These are phyloP conservation scores for Proteles cristata DNA, from an alignment of 2,113 vertebrate genomes.

Conservation along the genomic window DNA sequence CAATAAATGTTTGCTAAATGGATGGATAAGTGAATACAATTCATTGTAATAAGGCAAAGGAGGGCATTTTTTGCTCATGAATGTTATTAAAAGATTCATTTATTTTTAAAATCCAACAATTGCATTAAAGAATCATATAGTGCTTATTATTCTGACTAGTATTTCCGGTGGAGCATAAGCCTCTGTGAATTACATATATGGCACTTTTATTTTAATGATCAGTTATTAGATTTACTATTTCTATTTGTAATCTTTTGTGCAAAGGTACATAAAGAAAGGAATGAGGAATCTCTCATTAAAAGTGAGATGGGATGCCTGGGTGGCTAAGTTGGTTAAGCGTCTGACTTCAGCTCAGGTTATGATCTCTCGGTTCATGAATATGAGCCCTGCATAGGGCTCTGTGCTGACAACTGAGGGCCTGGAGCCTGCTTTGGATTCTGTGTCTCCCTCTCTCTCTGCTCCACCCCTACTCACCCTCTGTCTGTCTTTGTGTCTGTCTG, in stretches of 20 bases:
- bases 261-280: background rate
- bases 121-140: background rate
- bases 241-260: background rate
- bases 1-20: background rate
- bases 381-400: too few relatives aligned
- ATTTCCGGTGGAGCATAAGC: background rate
- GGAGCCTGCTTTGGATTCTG: too few relatives aligned
- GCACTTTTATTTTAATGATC: constrained; percentile 20
- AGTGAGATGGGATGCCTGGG: too few relatives aligned
- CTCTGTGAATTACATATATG: background rate
- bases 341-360: too few relatives aligned
- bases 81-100: constrained; percentile 19
- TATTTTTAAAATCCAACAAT: background rate
- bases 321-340: too few relatives aligned
- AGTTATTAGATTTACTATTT: background rate
- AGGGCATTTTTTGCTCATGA: background rate
- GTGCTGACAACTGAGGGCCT: too few relatives aligned
- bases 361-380: too few relatives aligned
- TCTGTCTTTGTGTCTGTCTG: too few relatives aligned
- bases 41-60: background rate
- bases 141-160: background rate
- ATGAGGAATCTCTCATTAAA: background rate
- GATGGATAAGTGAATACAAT: background rate
- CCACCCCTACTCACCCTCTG: too few relatives aligned
- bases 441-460: too few relatives aligned